Conservation (phyloP, 2,113 vertebrate genomes). For the Indri indri region DNA sequence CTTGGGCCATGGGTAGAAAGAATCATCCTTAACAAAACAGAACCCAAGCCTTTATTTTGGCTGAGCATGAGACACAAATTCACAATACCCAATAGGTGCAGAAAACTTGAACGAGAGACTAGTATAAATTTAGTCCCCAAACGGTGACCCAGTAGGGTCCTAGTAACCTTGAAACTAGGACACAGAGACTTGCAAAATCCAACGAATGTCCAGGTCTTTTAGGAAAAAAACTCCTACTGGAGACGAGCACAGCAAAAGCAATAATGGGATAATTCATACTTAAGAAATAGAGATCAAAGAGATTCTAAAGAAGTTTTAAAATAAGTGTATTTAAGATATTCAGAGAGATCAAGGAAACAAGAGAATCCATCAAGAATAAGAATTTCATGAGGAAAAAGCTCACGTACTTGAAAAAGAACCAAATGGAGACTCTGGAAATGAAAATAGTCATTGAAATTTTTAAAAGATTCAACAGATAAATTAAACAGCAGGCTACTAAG, state of each 20-base stretch:
- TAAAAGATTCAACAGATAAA: neutral
- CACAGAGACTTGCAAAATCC: neutral
- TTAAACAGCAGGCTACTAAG: neutral
- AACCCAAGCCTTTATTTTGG: neutral
- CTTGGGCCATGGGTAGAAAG: neutral
- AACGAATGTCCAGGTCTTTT: neutral
- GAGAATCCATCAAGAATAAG: slow-evolving; percentile 15
- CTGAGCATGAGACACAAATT: neutral
- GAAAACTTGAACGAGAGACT: neutral
- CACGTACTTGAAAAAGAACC: neutral
- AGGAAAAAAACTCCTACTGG: neutral
- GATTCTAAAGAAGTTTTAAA: neutral
- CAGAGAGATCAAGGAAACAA: slow-evolving; percentile 25
- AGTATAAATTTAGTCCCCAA: neutral
- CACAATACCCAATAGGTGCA: neutral
- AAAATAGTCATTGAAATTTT: neutral
- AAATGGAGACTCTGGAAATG: slow-evolving; percentile 21
- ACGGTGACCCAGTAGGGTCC: neutral
- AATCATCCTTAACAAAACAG: neutral
- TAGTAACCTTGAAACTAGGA: neutral
- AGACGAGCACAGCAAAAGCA: neutral
- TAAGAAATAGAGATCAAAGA: slow-evolving; percentile 9
- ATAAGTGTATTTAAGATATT: neutral
- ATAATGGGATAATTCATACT: neutral
- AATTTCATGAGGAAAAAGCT: neutral